These are phyloP conservation scores for Drosophila parvula DNA, from an alignment of 1,140 invertebrate genomes.

Conservation along the genomic window DNA sequence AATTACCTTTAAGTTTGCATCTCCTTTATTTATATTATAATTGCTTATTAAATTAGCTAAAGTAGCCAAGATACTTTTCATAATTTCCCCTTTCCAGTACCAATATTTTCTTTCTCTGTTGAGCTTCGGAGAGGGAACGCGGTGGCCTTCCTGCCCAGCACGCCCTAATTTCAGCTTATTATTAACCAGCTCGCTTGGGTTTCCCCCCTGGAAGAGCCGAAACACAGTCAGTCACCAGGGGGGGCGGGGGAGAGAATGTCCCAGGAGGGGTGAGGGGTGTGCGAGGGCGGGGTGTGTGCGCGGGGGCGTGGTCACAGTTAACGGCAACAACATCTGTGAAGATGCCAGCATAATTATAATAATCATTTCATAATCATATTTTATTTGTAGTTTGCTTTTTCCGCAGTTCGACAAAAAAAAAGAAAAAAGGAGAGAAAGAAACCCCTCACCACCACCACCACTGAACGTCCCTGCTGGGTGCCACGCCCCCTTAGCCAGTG, in stretches of 20 bases:
- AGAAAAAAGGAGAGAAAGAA: not conserved
- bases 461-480: conserved; percentile 15
- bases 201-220: conserved; percentile 5
- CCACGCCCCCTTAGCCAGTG: conserved; percentile 29
- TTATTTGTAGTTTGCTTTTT: conserved; percentile 72
- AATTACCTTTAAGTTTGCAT: too few species aligned
- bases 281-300: conserved; percentile 4
- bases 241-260: too few species aligned
- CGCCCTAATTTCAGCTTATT: conserved; percentile 78
- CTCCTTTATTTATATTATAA: too few species aligned
- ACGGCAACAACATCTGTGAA: conserved; percentile 82
- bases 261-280: not conserved
- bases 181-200: conserved; percentile 69
- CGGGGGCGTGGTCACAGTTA: conserved; percentile 72
- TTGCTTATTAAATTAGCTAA: too few species aligned
- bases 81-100: not conserved
- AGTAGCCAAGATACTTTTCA: too few species aligned
- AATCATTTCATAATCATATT: conserved; percentile 83
- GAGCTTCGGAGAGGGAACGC: not conserved
- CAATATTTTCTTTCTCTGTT: conserved; percentile 8
- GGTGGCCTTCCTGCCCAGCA: conserved; percentile 30
- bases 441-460: not conserved
- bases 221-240: not conserved
- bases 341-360: conserved; percentile 82
- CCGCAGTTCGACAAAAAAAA: conserved; percentile 18